Base-by-base conservation (phyloP, 2,797 vertebrate species). In the Gadopsis marmoratus region DNA sequence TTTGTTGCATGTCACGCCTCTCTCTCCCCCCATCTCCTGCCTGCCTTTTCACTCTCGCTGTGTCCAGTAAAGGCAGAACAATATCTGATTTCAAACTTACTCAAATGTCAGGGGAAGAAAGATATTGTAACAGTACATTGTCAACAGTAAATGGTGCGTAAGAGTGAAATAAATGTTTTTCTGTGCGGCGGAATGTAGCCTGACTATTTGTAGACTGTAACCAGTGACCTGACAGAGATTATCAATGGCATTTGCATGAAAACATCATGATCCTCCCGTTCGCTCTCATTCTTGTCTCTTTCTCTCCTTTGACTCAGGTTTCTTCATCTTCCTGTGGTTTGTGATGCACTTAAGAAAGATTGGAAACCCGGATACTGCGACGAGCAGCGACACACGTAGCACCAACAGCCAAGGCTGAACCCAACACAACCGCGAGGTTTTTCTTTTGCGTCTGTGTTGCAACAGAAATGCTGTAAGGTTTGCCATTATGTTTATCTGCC, bases 241-340 rank as follows among this genome's bases (percentile, higher is more conserved):
- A 58, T 65, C 61, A 71, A 54, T 10, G 11, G 0, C 1, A 80
- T 82, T 73, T 60, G 69, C 71, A 81, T 86, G 9, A 39, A 35
- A 41, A 39, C 53, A 43, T 23, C n/a, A 39, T 51, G 19, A n/a
- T 39, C 16, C 8, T 50, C 35, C 37, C 13, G 43, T 10, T 37
- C 3, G 37, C 58, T 14, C 7, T 58, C 16, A 41, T 14, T 2
- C 5, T 9, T 72, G 4, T 50, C 31, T 50, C 7, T 45, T 10
- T 68, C 3, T 31, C 23, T 53, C 0, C 14, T 56, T 9, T 64
- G 7, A 63, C 41, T 45, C 39, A 93, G 90, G 90, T 53, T 74
- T 93, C 35, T 91, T 92, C 78, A 85, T 93, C 50, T 93, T 89
- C 74, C 68, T 93, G 61, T 92, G 90, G 90, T 87, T 90, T 55